A percentile compares a stretch with the other conserved stretches of the same genome.
These are phyloP conservation scores for Sarcophaga rosellei DNA, from an alignment of 2,888 invertebrate species.

Conservation along the genomic window DNA sequence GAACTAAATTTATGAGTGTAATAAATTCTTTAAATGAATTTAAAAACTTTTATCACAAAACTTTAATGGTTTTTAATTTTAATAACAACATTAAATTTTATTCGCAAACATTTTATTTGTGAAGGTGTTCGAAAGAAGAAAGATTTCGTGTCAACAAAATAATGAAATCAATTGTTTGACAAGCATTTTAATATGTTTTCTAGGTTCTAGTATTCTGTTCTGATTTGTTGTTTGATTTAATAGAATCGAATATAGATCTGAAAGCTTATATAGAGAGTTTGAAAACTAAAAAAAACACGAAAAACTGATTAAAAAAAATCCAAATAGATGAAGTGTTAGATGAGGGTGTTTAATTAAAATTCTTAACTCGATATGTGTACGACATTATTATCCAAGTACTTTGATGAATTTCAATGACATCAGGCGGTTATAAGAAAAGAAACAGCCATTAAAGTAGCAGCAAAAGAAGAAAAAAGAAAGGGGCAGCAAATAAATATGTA, in stretches of 20 bases:
- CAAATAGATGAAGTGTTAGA: neutral
- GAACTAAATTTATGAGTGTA: conserved; percentile 37
- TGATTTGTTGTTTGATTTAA: conserved; percentile 4
- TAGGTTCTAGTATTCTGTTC: conserved; percentile 19
- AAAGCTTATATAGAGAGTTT: conserved; percentile 5
- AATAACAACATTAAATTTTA: too few relatives aligned
- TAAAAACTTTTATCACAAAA: conserved; percentile 2
- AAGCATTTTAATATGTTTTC: conserved; percentile 39
- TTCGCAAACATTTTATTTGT: neutral
- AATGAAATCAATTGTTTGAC: conserved; percentile 24
- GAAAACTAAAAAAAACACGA: too few relatives aligned
- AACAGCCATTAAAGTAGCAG: neutral
- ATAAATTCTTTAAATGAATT: conserved; percentile 31
- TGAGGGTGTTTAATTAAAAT: conserved; percentile 53
- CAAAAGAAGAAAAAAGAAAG: conserved; percentile 5
- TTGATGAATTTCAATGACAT: conserved; percentile 45
- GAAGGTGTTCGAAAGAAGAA: neutral
- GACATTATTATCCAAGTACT: conserved; percentile 54
- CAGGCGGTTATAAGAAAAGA: conserved; percentile 14
- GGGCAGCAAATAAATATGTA: conserved; percentile 6
- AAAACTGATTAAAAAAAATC: neutral
- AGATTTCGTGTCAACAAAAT: conserved; percentile 18
- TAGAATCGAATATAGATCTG: conserved; percentile 14
- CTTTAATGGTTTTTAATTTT: too few relatives aligned
- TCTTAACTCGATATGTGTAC: conserved; percentile 43